Evolutionary conservation across 2,888 invertebrate genomes (phyloP), one percentile per base, ranked within the genome.

Genomic region (Lepidochrysops patricia): DNA sequence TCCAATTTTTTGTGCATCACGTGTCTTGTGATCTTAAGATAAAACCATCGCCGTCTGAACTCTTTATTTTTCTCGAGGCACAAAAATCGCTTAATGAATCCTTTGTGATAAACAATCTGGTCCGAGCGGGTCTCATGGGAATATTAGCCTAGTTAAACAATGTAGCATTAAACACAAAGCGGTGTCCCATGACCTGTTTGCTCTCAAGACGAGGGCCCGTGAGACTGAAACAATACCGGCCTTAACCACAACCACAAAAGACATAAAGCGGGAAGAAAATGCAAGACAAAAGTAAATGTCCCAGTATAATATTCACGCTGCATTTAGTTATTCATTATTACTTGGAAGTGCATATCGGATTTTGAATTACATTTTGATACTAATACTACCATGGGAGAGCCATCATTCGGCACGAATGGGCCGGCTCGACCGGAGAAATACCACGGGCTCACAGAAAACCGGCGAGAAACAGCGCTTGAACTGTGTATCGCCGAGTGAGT

Each of bases 111-210:
- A 52, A 58, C 25, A 26, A 52, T 52, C 58, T 50, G 34, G 50
- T 35, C 58, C 26, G 34, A 49, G 32, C 32, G 50, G 50, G 60
- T 75, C 76, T 73, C 82, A 76, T 78, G 82, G 80, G 82, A 82
- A 80, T 74, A 72, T 72, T 74, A 73, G 72, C 73, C 73, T 75
- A 75, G 72, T 81, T 74, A 80, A 84, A 86, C 84, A 84, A 79
- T 76, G 71, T 58, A 52, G 72, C 70, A 64, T 64, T 71, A 69
- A 75, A 77, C 43, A 80, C 80, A 80, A 82, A 75, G 78, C 68
- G 75, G 70, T 74, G 71, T 70, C 72, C 71, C 71, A 69, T 79
- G 77, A 76, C 73, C 77, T 79, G 82, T 82, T 81, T 82, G 79
- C 80, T 68, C 73, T 71, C 68, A 77, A 80, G 80, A 80, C 76